Conservation (phyloP, 2,797 vertebrate species). For the Remorina albescens region DNA sequence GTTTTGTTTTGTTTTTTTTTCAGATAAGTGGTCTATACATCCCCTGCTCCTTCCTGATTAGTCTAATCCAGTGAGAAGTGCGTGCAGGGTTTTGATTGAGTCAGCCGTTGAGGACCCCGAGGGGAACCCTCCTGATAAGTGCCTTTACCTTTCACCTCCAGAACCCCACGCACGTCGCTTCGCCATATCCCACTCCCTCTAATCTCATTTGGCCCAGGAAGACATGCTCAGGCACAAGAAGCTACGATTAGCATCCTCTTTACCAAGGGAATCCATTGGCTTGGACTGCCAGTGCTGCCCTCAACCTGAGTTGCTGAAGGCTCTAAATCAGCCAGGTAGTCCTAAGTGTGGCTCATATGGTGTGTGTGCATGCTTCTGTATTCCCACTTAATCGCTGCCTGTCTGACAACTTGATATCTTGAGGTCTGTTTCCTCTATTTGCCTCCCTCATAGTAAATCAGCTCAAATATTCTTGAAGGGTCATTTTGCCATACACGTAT, state of each 20-base stretch:
- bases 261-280: constrained; percentile 77
- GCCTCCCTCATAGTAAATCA: constrained; percentile 1
- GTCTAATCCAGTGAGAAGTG: constrained; percentile 90
- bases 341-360: constrained; percentile 34
- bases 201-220: constrained; percentile 88
- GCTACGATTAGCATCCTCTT: constrained; percentile 85
- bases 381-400: constrained; percentile 24
- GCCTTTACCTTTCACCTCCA: constrained; percentile 92
- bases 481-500: constrained; percentile 11
- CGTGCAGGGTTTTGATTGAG: constrained; percentile 88
- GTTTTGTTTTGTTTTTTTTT: constrained; percentile 85
- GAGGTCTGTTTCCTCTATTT: constrained; percentile 32
- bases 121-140: constrained; percentile 87
- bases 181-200: constrained; percentile 77
- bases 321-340: constrained; percentile 66
- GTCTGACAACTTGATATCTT: constrained; percentile 45
- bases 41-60: constrained; percentile 89
- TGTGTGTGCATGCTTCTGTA: constrained; percentile 29
- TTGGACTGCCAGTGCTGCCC: constrained; percentile 70
- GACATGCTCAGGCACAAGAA: constrained; percentile 85
- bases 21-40: constrained; percentile 89
- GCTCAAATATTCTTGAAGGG: constrained; percentile 7
- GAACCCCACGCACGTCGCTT: constrained; percentile 82
- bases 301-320: constrained; percentile 69
- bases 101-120: constrained; percentile 83